These are phyloP conservation scores for Moxostoma hubbsi DNA, from an alignment of 2,797 vertebrate species.

Conservation along the genomic window DNA sequence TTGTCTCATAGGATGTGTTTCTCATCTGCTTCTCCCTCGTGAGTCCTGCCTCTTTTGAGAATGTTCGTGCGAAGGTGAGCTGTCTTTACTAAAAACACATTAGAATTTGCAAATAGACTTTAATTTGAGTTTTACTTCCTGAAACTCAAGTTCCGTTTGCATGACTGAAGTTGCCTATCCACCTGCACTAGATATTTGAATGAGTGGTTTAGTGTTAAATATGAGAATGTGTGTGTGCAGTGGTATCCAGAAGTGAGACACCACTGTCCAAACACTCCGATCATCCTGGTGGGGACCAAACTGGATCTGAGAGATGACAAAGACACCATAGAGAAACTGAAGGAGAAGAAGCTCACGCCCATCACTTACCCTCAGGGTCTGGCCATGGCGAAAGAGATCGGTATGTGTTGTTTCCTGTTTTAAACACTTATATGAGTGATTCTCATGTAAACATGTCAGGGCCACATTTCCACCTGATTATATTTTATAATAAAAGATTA, in stretches of 20 bases:
- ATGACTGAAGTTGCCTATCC: not conserved
- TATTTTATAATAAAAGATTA: no score
- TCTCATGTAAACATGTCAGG: no score
- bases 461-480: no score
- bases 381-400: slow-evolving; percentile 98
- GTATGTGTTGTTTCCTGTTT: slow-evolving; percentile 69
- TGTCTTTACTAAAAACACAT: no score
- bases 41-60: slow-evolving; percentile 98
- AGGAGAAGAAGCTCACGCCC: slow-evolving; percentile 95
- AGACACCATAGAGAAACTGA: slow-evolving; percentile 95
- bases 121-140: not conserved
- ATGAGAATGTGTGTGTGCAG: slow-evolving; percentile 66
- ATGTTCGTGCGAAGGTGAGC: slow-evolving; percentile 93
- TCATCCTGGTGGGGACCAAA: slow-evolving; percentile 96
- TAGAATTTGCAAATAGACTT: not conserved
- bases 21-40: slow-evolving; percentile 99
- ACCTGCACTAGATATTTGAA: not conserved
- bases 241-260: slow-evolving; percentile 97
- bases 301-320: slow-evolving; percentile 96
- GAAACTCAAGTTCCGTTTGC: not conserved
- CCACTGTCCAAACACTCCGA: slow-evolving; percentile 96
- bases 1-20: slow-evolving; percentile 88
- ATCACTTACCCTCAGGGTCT: slow-evolving; percentile 96
- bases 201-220: not conserved
- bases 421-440: not conserved